phyloP scores from a whole-genome alignment of 1,140 invertebrate genomes.

The Carposina sasakii region DNA sequence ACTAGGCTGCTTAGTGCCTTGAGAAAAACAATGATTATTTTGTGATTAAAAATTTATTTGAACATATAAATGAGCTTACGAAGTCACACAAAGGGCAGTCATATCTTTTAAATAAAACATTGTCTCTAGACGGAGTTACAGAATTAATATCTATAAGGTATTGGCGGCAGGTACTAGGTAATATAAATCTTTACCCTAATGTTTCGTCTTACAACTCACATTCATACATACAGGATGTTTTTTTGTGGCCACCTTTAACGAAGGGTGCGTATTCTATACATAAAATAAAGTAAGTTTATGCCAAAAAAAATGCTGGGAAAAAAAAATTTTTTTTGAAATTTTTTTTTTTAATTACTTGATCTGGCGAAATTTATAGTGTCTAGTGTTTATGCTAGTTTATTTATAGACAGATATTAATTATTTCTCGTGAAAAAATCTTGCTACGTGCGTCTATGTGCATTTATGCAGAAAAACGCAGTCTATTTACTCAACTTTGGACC shows the following conservation, averaged over 20 bases:
- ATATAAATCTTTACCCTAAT: constrained; percentile 15
- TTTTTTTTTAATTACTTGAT: too few relatives aligned
- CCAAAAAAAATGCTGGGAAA: background rate
- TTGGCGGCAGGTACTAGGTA: constrained; percentile 14
- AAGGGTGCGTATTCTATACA: background rate
- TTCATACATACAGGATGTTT: too few relatives aligned
- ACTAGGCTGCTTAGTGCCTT: constrained; percentile 27
- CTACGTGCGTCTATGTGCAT: too few relatives aligned
- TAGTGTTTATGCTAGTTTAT: too few relatives aligned
- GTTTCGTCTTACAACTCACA: background rate
- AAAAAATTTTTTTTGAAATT: too few relatives aligned
- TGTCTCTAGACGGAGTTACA: constrained; percentile 21
- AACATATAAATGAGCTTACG: constrained; percentile 31
- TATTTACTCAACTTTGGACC: too few relatives aligned
- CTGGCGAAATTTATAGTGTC: too few relatives aligned
- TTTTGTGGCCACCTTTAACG: background rate
- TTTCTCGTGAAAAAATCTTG: too few relatives aligned
- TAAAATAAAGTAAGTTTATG: background rate
- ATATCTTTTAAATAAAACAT: constrained; percentile 38
- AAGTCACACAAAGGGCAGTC: constrained; percentile 35
- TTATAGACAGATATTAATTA: too few relatives aligned
- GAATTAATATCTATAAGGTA: too few relatives aligned
- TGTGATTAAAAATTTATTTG: constrained; percentile 37
- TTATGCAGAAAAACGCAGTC: too few relatives aligned
- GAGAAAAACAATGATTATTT: constrained; percentile 37